Conservation (phyloP, 2,888 invertebrate genomes). For the Amblyjoppa proteus region DNA sequence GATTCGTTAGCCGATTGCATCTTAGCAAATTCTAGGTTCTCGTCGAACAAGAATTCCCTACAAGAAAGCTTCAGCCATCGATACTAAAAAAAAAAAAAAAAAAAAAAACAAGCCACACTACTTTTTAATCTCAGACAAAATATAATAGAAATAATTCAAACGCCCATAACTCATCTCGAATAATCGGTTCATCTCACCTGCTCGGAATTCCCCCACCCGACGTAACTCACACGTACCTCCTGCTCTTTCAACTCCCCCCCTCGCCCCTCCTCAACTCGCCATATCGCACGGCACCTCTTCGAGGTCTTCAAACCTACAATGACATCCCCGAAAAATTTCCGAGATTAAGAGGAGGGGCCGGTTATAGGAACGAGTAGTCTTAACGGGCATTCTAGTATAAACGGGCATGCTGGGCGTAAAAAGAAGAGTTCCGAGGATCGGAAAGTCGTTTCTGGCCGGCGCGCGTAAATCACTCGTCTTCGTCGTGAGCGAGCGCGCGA, state of each 20-base stretch:
- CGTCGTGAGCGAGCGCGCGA: conserved; percentile 64
- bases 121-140: not conserved
- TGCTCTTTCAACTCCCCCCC: conserved; percentile 37
- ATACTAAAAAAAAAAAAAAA: not conserved
- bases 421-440: conserved; percentile 65
- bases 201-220: conserved; percentile 41
- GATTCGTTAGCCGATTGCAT: not conserved
- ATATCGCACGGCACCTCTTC: conserved; percentile 9
- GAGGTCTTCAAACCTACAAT: conserved; percentile 20
- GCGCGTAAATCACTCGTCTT: conserved; percentile 60
- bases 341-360: conserved; percentile 15
- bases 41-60: too few relatives aligned
- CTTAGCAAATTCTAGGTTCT: not conserved
- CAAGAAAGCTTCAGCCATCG: not conserved
- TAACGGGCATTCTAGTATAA: conserved; percentile 19
- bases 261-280: not conserved
- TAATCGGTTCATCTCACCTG: conserved; percentile 65
- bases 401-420: conserved; percentile 56
- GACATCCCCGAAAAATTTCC: conserved; percentile 20
- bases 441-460: conserved; percentile 57
- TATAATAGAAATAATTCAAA: not conserved
- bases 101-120: not conserved
- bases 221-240: conserved; percentile 50
- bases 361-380: conserved; percentile 1
- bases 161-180: conserved; percentile 49